These are phyloP conservation scores for Archips xylosteana DNA, from an alignment of 2,888 invertebrate genomes.

Conservation along the genomic window DNA sequence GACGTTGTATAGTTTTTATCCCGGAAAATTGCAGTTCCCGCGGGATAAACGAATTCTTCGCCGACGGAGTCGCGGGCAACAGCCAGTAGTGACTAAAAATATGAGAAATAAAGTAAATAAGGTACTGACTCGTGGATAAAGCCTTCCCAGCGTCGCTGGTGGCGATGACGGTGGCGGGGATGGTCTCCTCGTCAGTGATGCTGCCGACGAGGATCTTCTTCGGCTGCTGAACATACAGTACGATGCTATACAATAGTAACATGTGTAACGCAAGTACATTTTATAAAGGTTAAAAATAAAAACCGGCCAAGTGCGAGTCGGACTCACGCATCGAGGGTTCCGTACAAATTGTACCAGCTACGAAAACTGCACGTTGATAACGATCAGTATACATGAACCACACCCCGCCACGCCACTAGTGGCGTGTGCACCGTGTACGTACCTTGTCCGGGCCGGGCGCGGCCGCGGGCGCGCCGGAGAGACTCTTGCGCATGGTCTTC, in stretches of 20 bases:
- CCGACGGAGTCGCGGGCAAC: too few species aligned
- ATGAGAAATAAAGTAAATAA: neutral
- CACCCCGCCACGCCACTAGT: too few species aligned
- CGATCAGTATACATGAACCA: too few species aligned
- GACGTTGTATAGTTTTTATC: too few species aligned
- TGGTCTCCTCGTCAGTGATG: conserved; percentile 66
- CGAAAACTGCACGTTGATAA: too few species aligned
- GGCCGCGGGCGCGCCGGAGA: conserved; percentile 31
- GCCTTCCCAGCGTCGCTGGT: conserved; percentile 44
- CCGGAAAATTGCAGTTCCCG: too few species aligned
- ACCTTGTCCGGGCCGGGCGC: neutral
- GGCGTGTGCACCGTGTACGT: neutral
- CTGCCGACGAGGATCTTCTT: conserved; percentile 64
- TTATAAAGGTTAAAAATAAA: neutral
- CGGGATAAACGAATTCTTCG: too few species aligned
- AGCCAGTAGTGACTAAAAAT: too few species aligned
- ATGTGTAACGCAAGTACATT: neutral
- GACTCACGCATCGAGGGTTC: too few species aligned
- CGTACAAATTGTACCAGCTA: too few species aligned
- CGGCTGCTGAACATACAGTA: conserved; percentile 11
- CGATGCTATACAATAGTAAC: too few species aligned
- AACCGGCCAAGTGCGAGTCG: too few species aligned
- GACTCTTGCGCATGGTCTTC: conserved; percentile 33
- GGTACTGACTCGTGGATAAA: conserved; percentile 51
- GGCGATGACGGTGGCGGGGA: conserved; percentile 53